A percentile compares a stretch with the other conserved stretches of the same genome.
These are phyloP conservation scores for Agelas oroides DNA, from an alignment of 37 sponge, comb jelly and placozoan species.

Conservation along the genomic window DNA sequence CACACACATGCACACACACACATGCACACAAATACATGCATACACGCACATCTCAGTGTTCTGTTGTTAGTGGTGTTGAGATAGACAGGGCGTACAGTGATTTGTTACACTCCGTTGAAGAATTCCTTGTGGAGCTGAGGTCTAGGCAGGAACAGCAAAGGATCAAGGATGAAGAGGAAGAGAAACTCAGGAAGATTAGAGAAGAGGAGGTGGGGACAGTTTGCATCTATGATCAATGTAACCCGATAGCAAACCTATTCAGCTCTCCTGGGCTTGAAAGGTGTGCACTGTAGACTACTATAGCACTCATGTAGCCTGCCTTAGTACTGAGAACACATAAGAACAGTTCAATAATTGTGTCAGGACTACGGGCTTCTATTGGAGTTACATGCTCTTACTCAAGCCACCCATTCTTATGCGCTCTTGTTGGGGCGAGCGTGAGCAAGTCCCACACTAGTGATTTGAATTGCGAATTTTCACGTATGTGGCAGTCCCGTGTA, in stretches of 20 bases:
- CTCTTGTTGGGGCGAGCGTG: no score
- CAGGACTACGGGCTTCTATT: no score
- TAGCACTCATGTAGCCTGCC: neutral
- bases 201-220: constrained; percentile 37
- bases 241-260: neutral
- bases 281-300: neutral
- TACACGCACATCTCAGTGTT: neutral
- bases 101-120: constrained; percentile 30
- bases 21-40: no score
- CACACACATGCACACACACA: no score
- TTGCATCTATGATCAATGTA: no score
- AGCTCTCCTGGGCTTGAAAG: neutral
- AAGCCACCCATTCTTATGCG: no score
- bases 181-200: constrained; percentile 26
- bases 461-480: no score
- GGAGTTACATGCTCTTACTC: no score
- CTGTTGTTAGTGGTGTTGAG: constrained; percentile 10
- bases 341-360: no score
- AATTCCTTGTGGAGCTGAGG: constrained; percentile 54
- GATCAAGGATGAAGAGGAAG: constrained; percentile 61
- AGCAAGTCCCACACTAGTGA: no score
- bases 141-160: constrained; percentile 62
- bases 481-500: no score
- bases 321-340: neutral
- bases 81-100: constrained; percentile 51